Base-by-base conservation (phyloP, 1,140 invertebrate species). In the Aphelenchoides fujianensis region DNA sequence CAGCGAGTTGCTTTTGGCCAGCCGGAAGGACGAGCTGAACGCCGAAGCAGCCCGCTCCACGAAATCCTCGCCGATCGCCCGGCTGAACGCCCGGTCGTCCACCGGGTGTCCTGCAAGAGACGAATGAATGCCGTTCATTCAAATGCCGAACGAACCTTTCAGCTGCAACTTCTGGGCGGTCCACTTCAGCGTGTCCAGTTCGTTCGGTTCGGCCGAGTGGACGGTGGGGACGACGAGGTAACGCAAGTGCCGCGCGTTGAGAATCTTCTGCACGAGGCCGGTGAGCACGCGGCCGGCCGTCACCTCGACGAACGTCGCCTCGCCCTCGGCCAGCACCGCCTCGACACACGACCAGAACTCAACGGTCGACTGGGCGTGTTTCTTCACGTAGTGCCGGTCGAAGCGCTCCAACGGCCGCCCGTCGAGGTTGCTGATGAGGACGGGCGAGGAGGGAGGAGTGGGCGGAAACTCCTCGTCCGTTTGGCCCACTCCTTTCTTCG, bases 351-450 rank as follows among this genome's bases (percentile, higher is more conserved):
- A 12, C 67, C 61, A 27, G 30, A 69, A 69, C 23, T 70, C 12
- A 69, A 69, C 67, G 61, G 67, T 69, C 64, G 67, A 69, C n/a
- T 9, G 12, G 61, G 67, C 67, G 16, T 69, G 67, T 28, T 2
- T 19, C 71, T 68, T 69, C 12, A 68, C n/a, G 30, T 69, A 69
- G 3, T 69, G 19, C 12, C 19, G 12, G 34, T 23, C 23, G 67
- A 70, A 69, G 2, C 71, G 16, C 2, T 12, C 23, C 23, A 69
- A 71, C 23, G 67, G 12, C 2, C 34, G 9, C 16, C 28, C 67
- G 12, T 16, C 71, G 19, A 69, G n/a, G 7, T 71, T 69, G 64
- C 66, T 70, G 23, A 69, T 69, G 12, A 69, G 5, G 7, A 7
- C 34, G 12, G 55, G 5, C 23, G 5, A 5, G 23, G 12, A 12